These are phyloP conservation scores for Hydropotes inermis DNA, from an alignment of 2,113 vertebrate species.

Conservation along the genomic window DNA sequence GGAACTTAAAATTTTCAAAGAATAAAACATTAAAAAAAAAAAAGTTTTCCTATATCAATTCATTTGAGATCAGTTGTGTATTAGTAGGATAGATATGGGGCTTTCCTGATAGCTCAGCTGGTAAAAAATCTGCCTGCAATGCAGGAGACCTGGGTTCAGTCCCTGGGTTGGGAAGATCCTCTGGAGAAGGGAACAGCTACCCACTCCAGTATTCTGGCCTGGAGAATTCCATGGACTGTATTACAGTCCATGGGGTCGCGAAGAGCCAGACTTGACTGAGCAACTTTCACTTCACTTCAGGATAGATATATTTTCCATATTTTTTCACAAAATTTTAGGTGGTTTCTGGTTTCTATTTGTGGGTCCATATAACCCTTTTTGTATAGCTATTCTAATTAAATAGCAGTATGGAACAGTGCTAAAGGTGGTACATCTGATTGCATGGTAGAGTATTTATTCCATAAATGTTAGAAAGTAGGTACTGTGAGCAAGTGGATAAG, in stretches of 20 bases:
- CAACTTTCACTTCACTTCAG: background rate
- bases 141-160: background rate
- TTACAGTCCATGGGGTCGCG: background rate
- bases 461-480: background rate
- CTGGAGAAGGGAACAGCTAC: background rate
- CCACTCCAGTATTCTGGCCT: background rate
- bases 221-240: background rate
- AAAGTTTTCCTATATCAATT: background rate
- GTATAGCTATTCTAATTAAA: background rate
- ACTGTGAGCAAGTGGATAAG: background rate
- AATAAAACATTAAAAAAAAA: background rate
- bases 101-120: background rate
- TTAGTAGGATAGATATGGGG: background rate
- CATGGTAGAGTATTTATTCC: background rate
- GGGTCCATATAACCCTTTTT: background rate
- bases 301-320: background rate
- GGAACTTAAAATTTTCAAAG: slow-evolving; percentile 1
- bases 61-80: background rate
- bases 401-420: background rate
- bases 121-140: background rate
- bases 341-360: background rate
- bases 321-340: slow-evolving; percentile 25
- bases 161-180: background rate
- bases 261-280: background rate
- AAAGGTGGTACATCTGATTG: background rate